Evolutionary conservation across 2,797 vertebrate genomes (phyloP), one percentile per base, ranked within the genome.

Genomic region (Crax fasciolata): DNA sequence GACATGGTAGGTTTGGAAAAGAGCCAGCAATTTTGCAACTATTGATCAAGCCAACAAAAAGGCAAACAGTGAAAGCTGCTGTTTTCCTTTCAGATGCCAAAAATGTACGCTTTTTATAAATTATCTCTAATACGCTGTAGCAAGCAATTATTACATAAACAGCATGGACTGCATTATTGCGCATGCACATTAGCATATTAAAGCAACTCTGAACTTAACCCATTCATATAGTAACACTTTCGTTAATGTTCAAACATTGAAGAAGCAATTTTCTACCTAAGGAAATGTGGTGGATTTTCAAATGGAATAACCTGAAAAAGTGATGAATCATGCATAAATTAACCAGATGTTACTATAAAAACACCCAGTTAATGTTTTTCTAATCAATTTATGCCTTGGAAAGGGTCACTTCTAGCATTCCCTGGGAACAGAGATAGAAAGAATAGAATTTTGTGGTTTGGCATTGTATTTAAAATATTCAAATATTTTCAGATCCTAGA

Each of bases 21-120:
- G 3, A 88, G 76, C 82, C 82, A 92, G 48, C 11, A 70, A 52
- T 52, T 92, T 49, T 35, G 25, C 67, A 86, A 52, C 73, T 86
- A 84, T 63, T 67, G 92, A 97, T 92, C 55, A 84, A 89, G 51
- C 49, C 82, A 90, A 74, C 62, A 78, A 94, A 90, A 93, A 76
- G 2, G 5, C 73, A 63, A 90, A 79, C 28, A 70, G 48, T 18
- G 52, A 94, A 93, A 86, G 35, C 46, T 86, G 46, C 43, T 72
- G 35, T 5, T 65, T 90, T 94, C 76, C 77, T 89, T 78, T 86
- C 21, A 70, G 58, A 54, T 62, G 43, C 83, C 82, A 86, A 70
- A 86, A 76, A 6, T 20, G 55, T 27, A 27, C 21, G 6, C 30
- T 84, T 84, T 87, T 79, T 38, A 63, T 79, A 23, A 89, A 88